A percentile compares a stretch with the other conserved stretches of the same genome.
These are phyloP conservation scores for Trachelus stipa DNA, from an alignment of 2,888 invertebrate genomes.

Conservation along the genomic window DNA sequence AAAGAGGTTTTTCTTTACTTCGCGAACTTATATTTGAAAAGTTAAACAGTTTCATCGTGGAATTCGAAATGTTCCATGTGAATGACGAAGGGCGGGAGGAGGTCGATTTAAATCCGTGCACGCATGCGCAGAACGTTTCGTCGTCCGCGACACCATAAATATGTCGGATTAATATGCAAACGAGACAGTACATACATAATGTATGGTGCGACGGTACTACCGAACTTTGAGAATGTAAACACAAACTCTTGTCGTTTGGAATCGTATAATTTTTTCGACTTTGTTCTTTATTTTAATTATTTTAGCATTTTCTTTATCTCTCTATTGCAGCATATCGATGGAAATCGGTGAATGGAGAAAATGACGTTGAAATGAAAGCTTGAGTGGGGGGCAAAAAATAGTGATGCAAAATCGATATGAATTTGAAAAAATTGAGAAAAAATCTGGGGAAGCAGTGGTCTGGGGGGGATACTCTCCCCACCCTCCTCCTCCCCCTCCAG, in stretches of 20 bases:
- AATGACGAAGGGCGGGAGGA: slow-evolving; percentile 4
- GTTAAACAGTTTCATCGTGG: background rate
- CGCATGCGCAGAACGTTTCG: slow-evolving; percentile 27
- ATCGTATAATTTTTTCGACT: slow-evolving; percentile 1
- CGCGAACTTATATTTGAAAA: background rate
- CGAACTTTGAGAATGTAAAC: slow-evolving; percentile 33
- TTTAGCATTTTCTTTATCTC: background rate
- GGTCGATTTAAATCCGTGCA: slow-evolving; percentile 35
- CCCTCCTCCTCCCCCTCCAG: too few species aligned
- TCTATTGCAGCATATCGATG: background rate
- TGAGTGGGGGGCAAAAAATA: background rate
- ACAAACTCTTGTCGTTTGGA: background rate
- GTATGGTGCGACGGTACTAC: slow-evolving; percentile 30
- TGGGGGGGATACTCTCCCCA: too few species aligned
- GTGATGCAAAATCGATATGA: background rate
- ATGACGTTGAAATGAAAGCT: background rate
- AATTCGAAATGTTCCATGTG: background rate
- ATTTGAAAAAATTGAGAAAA: background rate
- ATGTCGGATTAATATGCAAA: slow-evolving; percentile 44
- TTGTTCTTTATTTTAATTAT: slow-evolving; percentile 2
- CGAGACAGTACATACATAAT: slow-evolving; percentile 39
- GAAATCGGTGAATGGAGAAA: background rate
- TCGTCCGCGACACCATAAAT: slow-evolving; percentile 41
- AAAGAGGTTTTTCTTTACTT: background rate
- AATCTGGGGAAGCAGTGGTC: too few species aligned